phyloP scores from a whole-genome alignment of 2,113 vertebrate species.

The Limanda limanda region DNA sequence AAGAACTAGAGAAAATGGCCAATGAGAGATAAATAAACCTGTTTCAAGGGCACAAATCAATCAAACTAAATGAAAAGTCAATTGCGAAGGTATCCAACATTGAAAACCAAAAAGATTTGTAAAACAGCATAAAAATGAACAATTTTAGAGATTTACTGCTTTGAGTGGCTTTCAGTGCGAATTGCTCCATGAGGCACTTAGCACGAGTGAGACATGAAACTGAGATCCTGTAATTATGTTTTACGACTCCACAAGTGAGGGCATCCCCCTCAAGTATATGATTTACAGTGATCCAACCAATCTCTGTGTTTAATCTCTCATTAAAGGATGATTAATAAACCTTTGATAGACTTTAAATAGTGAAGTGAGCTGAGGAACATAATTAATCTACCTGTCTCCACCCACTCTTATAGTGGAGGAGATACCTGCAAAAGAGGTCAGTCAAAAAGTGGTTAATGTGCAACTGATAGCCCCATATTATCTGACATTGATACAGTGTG shows the following conservation, averaged over 20 bases:
- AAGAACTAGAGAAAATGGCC: not conserved
- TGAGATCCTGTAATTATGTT: slow-evolving; percentile 41
- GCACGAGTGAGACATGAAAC: slow-evolving; percentile 47
- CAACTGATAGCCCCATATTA: not conserved
- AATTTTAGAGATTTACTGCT: slow-evolving; percentile 20
- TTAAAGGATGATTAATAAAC: slow-evolving; percentile 71
- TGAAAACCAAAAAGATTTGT: not conserved
- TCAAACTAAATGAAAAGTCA: not conserved
- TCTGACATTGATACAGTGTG: slow-evolving; percentile 3
- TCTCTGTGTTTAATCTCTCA: slow-evolving; percentile 65
- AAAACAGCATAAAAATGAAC: slow-evolving; percentile 1
- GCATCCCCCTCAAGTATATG: slow-evolving; percentile 40
- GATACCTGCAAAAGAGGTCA: slow-evolving; percentile 54
- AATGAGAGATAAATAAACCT: not conserved
- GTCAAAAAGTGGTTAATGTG: slow-evolving; percentile 39
- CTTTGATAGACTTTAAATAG: slow-evolving; percentile 36
- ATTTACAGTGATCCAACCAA: slow-evolving; percentile 66
- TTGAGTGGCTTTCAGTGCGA: slow-evolving; percentile 11
- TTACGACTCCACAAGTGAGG: slow-evolving; percentile 40
- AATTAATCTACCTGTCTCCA: slow-evolving; percentile 65
- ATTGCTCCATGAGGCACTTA: slow-evolving; percentile 13
- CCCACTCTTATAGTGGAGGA: slow-evolving; percentile 36
- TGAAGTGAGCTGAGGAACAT: slow-evolving; percentile 43
- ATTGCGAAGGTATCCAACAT: not conserved
- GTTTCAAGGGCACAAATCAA: not conserved